Evolutionary conservation across 30 jellyfish, hydroid and myxozoan species (phyloP), one percentile per base, ranked within the genome.

Genomic region (Rhopilema esculentum): DNA sequence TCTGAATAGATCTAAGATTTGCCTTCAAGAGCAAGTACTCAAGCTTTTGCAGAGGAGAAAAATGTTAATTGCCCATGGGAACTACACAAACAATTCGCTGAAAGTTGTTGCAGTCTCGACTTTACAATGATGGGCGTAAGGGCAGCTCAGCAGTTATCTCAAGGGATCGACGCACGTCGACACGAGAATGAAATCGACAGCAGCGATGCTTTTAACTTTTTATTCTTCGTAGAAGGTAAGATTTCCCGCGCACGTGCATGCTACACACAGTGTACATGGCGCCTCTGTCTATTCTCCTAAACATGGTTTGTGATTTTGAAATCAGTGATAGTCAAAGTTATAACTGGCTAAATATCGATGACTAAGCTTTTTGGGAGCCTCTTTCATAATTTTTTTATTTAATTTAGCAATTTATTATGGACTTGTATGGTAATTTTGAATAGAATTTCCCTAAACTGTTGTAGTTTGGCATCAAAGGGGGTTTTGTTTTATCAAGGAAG

Each of bases 151-250:
- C 66, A 64, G 0, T 15, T 23, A 52, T 22, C 87, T 8, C 73
- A 61, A 22, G 87, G 63, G 75, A 26, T 77, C 27, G 87, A 63
- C 57, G 29, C 29, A 33, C 77, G 61, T 1, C 29, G 16, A 18
- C 61, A 30, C 48, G 76, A 27, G 83, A 27, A 69, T 27, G 68
- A 24, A 23, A 63, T 61, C 77, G 85, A 83, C 63, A 69, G 66
- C 72, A 72, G 67, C 33, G 98, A 89, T 79, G 98, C 98, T 7
- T 79, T 77, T 31, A 89, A 94, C 68, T 94, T 94, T 66, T 57
- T 94, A 80, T 94, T 88, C 69, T 94, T 94, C 72, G 97, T 94
- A 20, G 95, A 94, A 88, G 98, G 98, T 94, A 61, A 78, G 92
- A n/a, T 68, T n/a, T 25, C 85, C 62, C 84, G 81, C 76, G 84